Conservation (phyloP, 1,140 invertebrate species). For the Drosophila murphyi region DNA sequence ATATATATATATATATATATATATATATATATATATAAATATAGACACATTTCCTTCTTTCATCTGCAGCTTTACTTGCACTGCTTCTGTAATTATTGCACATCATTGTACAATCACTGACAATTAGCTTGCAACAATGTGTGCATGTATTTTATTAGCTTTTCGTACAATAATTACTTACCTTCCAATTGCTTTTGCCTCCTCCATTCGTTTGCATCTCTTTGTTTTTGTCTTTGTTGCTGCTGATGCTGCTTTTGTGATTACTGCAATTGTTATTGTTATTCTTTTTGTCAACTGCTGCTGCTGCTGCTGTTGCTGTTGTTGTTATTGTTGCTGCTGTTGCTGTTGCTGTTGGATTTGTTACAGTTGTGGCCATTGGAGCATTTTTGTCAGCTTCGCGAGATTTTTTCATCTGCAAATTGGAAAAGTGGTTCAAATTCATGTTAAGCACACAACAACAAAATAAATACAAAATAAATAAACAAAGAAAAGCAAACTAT, state of each 20-base stretch:
- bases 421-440: background rate
- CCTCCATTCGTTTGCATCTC: constrained; percentile 66
- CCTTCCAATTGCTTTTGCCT: constrained; percentile 79
- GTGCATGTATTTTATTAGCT: constrained; percentile 32
- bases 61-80: constrained; percentile 17
- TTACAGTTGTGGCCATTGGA: constrained; percentile 41
- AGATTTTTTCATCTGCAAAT: constrained; percentile 69
- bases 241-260: constrained; percentile 40
- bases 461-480: too few relatives aligned
- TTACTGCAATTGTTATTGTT: constrained; percentile 51
- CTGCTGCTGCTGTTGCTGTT: constrained; percentile 18
- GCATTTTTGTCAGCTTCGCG: constrained; percentile 59
- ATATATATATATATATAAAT: background rate
- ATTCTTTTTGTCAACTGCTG: constrained; percentile 54
- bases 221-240: constrained; percentile 61
- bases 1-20: background rate
- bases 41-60: constrained; percentile 29
- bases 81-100: constrained; percentile 49
- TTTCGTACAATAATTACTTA: constrained; percentile 31
- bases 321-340: constrained; percentile 21
- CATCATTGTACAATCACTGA: constrained; percentile 42
- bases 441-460: background rate
- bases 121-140: background rate
- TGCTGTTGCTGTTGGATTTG: constrained; percentile 19
- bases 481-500: background rate